Conservation (phyloP, 2,888 invertebrate species). For the Drosophila sordidula region DNA sequence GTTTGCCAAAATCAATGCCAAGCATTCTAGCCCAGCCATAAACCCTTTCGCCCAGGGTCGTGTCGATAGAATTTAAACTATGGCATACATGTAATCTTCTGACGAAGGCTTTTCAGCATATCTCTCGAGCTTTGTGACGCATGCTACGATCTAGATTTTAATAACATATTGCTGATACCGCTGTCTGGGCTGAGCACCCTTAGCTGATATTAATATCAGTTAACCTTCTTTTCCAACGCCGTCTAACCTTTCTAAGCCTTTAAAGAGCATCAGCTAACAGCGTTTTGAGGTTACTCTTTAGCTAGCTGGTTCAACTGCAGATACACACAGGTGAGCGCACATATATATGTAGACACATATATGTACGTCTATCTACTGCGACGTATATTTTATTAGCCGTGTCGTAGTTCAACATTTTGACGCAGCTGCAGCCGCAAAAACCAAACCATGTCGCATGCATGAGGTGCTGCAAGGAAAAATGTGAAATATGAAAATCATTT, state of each 20-base stretch:
- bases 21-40: slow-evolving; percentile 19
- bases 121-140: background rate
- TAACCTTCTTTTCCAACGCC: background rate
- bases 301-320: too few species aligned
- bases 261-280: background rate
- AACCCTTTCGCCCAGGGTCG: slow-evolving; percentile 14
- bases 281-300: slow-evolving; percentile 6
- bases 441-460: slow-evolving; percentile 20
- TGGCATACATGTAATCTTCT: background rate
- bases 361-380: background rate
- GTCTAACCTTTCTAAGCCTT: background rate
- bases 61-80: slow-evolving; percentile 11
- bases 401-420: slow-evolving; percentile 19
- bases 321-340: slow-evolving; percentile 7
- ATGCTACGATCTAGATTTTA: too few species aligned
- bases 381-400: slow-evolving; percentile 18
- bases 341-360: slow-evolving; percentile 1
- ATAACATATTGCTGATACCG: too few species aligned
- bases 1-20: slow-evolving; percentile 53
- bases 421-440: slow-evolving; percentile 38
- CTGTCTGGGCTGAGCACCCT: background rate
- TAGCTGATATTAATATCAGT: too few species aligned
- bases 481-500: slow-evolving; percentile 44
- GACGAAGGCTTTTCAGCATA: background rate
- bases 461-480: slow-evolving; percentile 11